Base-by-base conservation (phyloP, 2,888 invertebrate species). In the Plusia festucae region DNA sequence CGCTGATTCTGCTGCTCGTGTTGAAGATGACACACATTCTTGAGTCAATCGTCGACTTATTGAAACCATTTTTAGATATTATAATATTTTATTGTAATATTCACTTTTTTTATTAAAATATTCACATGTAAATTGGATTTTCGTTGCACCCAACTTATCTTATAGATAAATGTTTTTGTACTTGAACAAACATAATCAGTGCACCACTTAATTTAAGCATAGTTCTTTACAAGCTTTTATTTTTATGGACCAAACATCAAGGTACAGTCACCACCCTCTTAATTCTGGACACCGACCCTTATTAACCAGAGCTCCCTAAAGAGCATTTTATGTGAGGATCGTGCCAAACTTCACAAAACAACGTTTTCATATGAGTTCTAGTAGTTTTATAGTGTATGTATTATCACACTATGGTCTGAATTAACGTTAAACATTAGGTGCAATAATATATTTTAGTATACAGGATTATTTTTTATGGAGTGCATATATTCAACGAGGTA, bases 241-340 rank as follows among this genome's bases (percentile, higher is more conserved):
- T 65, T 73, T 71, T 55, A 69, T 63, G 8, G 22, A 49, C 20
- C 32, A 49, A 60, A 60, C 40, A 64, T 64, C 60, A 58, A 65
- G 34, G 53, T 55, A 63, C 60, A 53, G 58, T 56, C 62, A 64
- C 56, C 66, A 64, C 32, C 60, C 67, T 63, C 76, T 71, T 79
- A 75, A 80, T 76, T 75, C 70, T 72, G 58, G 68, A 61, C 68
- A 67, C 63, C 62, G 65, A 71, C 76, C 76, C 70, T 74, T 76
- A 81, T 78, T 79, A 81, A 78, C 76, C 69, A 65, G 13, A 53
- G 53, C 56, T 72, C 74, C 65, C 70, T 57, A 46, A 66, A 73
- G 78, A 76, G 68, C 78, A 69, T 72, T 83, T 82, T 82, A 83
- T 78, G 78, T 55, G 58, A 49, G 49, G 68, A 77, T 81, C 82